Base-by-base conservation (phyloP, 1,140 invertebrate species). In the Orchesella cincta region DNA sequence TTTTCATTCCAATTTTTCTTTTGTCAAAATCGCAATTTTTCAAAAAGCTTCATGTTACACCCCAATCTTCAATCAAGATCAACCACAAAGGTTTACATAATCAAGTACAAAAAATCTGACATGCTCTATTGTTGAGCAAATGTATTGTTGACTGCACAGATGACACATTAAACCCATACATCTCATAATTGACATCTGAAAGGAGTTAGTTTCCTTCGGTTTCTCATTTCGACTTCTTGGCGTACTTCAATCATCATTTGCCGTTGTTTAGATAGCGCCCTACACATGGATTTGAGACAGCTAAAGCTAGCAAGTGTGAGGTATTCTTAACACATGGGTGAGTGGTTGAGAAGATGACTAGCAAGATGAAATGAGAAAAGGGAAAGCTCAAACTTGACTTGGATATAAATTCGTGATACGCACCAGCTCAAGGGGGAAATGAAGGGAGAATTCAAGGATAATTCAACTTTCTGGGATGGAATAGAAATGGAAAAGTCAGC, bases 291-390 rank as follows among this genome's bases (percentile, higher is more conserved):
- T 57, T 57, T 57, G 23, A 57, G 52, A 57, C 52, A 57, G 12
- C 20, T 20, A n/a, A n/a, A n/a, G 39, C 39, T 8, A 46, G 39
- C 23, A n/a, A 57, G 52, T 57, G 52, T 57, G 52, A 57, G 52
- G 23, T 57, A 57, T 57, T 57, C 52, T 57, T 57, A 18, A 57
- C 52, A 57, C 52, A 57, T 57, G 52, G 52, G 23, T 57, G 52
- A 57, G 52, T 57, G 52, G 52, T 57, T 57, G 52, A 57, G 52
- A 57, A 57, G 52, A 57, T 57, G 52, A 23, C 23, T 18, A n/a
- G 23, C n/a, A n/a, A 57, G 12, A 57, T 57, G 52, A 57, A 57
- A 57, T 57, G 52, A 57, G 52, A 57, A 57, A 57, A 57, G 52
- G 52, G 52, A n/a, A 57, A 57, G 8, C 52, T 57, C 8, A n/a